These are phyloP conservation scores for Zosterops pallidus DNA, from an alignment of 2,113 vertebrate genomes.

Conservation along the genomic window DNA sequence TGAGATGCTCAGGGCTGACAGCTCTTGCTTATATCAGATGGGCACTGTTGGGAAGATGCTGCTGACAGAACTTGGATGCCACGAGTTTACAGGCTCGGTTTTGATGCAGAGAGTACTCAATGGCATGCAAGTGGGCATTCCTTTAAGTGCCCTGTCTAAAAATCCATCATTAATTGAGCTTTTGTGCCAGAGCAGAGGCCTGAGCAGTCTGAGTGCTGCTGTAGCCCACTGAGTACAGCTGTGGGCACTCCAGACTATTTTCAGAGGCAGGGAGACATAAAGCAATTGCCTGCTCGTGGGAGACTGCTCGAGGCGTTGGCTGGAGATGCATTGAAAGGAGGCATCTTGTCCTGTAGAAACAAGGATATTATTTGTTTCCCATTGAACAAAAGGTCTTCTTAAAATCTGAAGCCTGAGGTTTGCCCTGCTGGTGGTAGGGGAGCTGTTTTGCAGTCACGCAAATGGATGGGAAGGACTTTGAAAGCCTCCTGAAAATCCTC, in stretches of 20 bases:
- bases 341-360: background rate
- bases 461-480: background rate
- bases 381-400: background rate
- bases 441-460: background rate
- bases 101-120: background rate
- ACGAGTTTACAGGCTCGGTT: background rate
- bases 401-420: background rate
- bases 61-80: background rate
- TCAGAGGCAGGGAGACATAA: background rate
- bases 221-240: background rate
- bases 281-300: background rate
- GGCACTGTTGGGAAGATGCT: background rate
- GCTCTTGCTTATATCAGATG: background rate
- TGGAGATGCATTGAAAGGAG: background rate
- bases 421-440: background rate
- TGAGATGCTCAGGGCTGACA: background rate
- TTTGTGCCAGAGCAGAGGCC: background rate
- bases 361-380: background rate
- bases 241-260: conserved; percentile 28
- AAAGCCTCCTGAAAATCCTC: background rate
- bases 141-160: background rate
- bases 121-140: background rate
- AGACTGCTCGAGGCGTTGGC: background rate
- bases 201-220: background rate
- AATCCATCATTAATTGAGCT: background rate